Conservation (phyloP, 2,113 vertebrate genomes). For the Mesembrinibis cayennensis region DNA sequence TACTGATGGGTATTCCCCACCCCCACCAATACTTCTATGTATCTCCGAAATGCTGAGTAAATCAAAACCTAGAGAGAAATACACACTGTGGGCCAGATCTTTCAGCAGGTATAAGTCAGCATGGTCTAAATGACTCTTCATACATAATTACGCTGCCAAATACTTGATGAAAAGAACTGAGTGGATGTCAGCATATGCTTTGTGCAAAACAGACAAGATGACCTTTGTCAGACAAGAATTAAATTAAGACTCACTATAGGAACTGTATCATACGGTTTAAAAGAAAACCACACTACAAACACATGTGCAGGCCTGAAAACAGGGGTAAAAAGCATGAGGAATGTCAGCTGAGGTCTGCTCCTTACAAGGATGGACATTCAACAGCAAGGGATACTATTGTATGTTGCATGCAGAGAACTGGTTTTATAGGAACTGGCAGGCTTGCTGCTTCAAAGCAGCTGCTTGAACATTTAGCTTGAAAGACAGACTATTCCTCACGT, state of each 20-base stretch:
- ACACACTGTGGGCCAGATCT: neutral
- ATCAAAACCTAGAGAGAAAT: neutral
- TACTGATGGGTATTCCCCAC: neutral
- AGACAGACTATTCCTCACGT: neutral
- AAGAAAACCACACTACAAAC: neutral
- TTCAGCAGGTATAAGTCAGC: slow-evolving; percentile 26
- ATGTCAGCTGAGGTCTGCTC: neutral
- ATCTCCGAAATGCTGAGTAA: neutral
- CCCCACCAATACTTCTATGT: neutral
- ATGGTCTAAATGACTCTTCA: neutral
- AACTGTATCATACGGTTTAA: neutral
- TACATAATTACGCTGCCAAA: neutral
- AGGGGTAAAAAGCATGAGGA: neutral
- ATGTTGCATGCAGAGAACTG: neutral
- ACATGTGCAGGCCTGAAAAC: neutral
- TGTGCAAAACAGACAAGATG: neutral
- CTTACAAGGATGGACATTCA: neutral
- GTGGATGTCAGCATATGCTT: slow-evolving; percentile 26
- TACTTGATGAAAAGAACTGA: neutral
- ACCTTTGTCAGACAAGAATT: slow-evolving; percentile 15
- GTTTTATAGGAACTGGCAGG: neutral
- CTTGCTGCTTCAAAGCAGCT: neutral
- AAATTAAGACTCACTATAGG: neutral
- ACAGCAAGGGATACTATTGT: neutral
- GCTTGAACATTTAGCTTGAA: neutral